Base-by-base conservation (phyloP, 1,140 invertebrate species). In the Nomia melanderi region DNA sequence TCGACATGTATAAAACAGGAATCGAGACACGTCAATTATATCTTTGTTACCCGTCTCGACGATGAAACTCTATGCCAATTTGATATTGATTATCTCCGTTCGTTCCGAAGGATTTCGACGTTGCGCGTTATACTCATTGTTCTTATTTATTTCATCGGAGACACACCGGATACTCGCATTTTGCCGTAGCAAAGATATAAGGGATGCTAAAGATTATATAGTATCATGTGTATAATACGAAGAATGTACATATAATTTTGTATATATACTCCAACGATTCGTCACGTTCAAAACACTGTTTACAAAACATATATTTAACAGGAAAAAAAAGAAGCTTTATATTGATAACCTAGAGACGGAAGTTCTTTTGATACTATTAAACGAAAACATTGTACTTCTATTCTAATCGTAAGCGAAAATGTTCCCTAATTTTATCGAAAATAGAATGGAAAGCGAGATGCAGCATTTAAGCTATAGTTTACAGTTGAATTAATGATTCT, bases 201-300 rank as follows among this genome's bases (percentile, higher is more conserved):
- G 54, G 64, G 78, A 71, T 41, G 64, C 39, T 39, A 20, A 56
- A 80, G n/a, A n/a, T 17, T 44, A 17, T 17, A 12, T 77, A 84
- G 63, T 67, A 77, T 78, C 72, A 65, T 72, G 56, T 85, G 83
- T 85, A 85, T 81, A 76, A 84, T 75, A 84, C 54, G 75, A 73
- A 66, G 65, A 63, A 63, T 85, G 79, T 85, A 79, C 81, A 85
- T 84, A 84, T 85, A 85, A 78, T 78, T 84, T 84, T 85, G 75
- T 85, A 81, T 73, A 84, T 44, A 44, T 44, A 83, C 79, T 31
- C 69, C 66, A 78, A 81, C n/a, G 25, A 85, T 85, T 76, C 70
- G 71, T 81, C 79, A 82, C 63, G 75, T 84, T 71, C 54, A 83
- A 81, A 72, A 77, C 71, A 82, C 47, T 63, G 76, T 83, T 79